phyloP scores from a whole-genome alignment of 2,888 invertebrate species.

The Standfussiana lucernea region DNA sequence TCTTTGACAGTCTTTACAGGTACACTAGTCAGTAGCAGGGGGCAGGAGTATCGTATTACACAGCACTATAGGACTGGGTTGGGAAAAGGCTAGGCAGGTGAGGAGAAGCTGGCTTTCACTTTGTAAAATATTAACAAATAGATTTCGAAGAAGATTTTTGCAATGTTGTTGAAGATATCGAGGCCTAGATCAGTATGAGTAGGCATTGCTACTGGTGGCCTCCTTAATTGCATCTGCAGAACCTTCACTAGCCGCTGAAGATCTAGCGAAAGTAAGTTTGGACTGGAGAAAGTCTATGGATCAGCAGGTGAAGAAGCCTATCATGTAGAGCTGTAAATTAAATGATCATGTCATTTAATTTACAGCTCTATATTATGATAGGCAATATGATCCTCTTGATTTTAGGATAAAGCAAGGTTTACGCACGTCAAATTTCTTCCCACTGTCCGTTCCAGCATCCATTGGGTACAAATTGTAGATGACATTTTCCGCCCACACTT shows the following conservation, averaged over 20 bases:
- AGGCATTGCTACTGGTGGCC: background rate
- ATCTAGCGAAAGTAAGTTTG: background rate
- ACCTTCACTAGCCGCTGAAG: background rate
- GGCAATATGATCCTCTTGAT: background rate
- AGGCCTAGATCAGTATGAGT: background rate
- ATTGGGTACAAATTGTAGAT: constrained; percentile 97
- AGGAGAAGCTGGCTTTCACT: background rate
- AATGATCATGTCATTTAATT: background rate
- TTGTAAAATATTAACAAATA: background rate
- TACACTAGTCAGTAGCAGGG: background rate
- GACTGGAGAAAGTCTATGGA: background rate
- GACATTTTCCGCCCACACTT: constrained; percentile 94
- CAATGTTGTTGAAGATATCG: background rate
- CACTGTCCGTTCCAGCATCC: constrained; percentile 98
- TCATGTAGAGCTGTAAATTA: background rate
- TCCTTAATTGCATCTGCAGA: background rate
- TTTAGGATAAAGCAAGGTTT: constrained; percentile 5
- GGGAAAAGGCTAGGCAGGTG: background rate
- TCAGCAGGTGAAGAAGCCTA: background rate
- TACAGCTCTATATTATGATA: too few relatives aligned
- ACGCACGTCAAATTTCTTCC: constrained; percentile 95
- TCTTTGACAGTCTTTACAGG: background rate
- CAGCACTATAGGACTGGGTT: background rate
- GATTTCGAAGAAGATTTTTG: background rate
- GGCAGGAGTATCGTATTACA: background rate